Conservation (phyloP, 2,797 vertebrate species). For the Platyrinchus mystaceus region DNA sequence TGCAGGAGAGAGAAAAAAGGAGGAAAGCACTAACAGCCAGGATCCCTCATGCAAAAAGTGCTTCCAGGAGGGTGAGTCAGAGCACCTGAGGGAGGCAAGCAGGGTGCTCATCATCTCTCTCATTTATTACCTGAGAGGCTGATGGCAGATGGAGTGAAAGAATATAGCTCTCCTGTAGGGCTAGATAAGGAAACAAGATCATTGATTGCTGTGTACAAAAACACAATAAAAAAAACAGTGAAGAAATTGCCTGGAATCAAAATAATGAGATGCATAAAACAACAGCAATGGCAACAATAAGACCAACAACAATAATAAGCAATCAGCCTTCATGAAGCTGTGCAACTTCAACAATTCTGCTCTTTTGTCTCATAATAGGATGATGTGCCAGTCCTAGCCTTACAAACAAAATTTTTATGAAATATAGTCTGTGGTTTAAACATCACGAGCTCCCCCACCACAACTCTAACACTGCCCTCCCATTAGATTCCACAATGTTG, state of each 20-base stretch:
- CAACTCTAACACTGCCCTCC: not conserved
- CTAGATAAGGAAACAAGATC: slow-evolving; percentile 28
- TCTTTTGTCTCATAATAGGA: not conserved
- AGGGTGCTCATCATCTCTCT: slow-evolving; percentile 24
- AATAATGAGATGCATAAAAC: not conserved
- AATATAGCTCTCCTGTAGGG: slow-evolving; percentile 20
- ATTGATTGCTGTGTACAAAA: slow-evolving; percentile 18
- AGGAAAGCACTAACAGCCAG: not conserved
- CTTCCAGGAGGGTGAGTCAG: slow-evolving; percentile 42
- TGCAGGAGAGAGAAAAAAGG: slow-evolving; percentile 32
- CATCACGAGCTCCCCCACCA: not conserved
- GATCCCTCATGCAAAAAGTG: slow-evolving; percentile 20
- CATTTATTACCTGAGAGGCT: slow-evolving; percentile 56
- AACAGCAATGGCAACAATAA: not conserved
- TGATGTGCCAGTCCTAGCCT: not conserved
- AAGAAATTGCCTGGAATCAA: not conserved
- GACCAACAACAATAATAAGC: not conserved
- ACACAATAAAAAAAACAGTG: not conserved
- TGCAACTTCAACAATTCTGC: not conserved
- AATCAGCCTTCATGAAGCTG: not conserved
- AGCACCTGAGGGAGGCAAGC: slow-evolving; percentile 41
- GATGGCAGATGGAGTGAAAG: slow-evolving; percentile 51
- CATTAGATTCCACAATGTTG: not conserved
- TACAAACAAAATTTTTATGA: not conserved
- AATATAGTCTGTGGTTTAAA: not conserved